Conservation (phyloP, 2,888 invertebrate genomes). For the Lypha dubia region DNA sequence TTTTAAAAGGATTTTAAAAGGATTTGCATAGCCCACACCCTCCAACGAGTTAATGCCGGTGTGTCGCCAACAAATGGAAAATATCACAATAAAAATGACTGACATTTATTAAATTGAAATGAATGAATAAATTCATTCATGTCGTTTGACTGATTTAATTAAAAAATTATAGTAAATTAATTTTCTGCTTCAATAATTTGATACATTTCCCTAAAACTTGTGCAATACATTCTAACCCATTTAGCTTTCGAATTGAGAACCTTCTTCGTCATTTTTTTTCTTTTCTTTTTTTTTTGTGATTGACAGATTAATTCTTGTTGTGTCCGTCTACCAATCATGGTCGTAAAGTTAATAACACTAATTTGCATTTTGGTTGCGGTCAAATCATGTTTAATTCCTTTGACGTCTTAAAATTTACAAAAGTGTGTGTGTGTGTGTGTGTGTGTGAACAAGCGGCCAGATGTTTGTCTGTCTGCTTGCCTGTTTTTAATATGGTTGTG, state of each 20-base stretch:
- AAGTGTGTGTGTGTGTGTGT: background rate
- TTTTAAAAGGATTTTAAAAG: constrained; percentile 71
- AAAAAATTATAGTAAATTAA: constrained; percentile 76
- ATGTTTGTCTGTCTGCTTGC: constrained; percentile 10
- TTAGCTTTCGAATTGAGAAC: background rate
- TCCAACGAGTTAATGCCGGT: background rate
- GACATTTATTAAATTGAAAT: constrained; percentile 75
- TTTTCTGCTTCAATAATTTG: constrained; percentile 73
- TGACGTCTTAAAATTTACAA: constrained; percentile 41
- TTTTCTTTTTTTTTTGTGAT: constrained; percentile 12
- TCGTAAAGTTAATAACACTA: constrained; percentile 81
- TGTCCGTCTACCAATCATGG: constrained; percentile 71
- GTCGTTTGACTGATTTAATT: constrained; percentile 73
- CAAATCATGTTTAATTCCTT: constrained; percentile 75
- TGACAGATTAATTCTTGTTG: constrained; percentile 66
- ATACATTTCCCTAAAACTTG: constrained; percentile 28
- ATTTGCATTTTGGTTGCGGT: constrained; percentile 82
- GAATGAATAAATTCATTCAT: constrained; percentile 57
- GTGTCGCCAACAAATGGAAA: constrained; percentile 13
- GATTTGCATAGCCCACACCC: constrained; percentile 72
- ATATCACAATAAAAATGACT: constrained; percentile 58
- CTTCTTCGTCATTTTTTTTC: constrained; percentile 1
- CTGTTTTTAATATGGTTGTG: constrained; percentile 7
- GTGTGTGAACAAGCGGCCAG: background rate
- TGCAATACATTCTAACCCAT: background rate